Conservation (phyloP, 2,888 invertebrate species). For the Geophilus truncorum region DNA sequence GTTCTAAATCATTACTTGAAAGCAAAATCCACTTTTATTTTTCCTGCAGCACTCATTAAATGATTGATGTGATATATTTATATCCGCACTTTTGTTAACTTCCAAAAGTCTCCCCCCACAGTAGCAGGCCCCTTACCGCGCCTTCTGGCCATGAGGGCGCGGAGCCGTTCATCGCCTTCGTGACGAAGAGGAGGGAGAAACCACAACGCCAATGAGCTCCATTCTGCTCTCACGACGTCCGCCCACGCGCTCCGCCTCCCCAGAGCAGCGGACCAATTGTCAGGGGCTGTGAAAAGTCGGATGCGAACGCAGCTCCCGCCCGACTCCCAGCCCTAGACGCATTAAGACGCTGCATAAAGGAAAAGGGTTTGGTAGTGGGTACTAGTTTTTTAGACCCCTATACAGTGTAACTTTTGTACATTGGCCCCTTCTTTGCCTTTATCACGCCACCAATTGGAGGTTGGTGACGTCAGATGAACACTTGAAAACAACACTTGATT, state of each 20-base stretch:
- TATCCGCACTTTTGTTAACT: not conserved
- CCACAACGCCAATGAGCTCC: not conserved
- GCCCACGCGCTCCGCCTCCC: too few species aligned
- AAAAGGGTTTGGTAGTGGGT: not conserved
- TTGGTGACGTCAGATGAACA: not conserved
- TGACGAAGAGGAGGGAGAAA: not conserved
- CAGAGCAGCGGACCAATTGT: too few species aligned
- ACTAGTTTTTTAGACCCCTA: not conserved
- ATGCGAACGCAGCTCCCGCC: not conserved
- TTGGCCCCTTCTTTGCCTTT: not conserved
- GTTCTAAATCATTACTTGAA: too few species aligned
- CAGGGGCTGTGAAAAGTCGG: too few species aligned
- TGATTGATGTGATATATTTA: too few species aligned
- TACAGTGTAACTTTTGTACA: not conserved
- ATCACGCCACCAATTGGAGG: constrained; percentile 14
- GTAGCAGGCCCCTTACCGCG: constrained; percentile 3
- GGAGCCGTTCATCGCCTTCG: not conserved
- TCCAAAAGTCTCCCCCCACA: not conserved
- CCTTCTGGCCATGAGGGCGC: constrained; percentile 2
- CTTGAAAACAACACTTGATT: not conserved
- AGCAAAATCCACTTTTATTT: too few species aligned
- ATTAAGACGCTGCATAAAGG: not conserved
- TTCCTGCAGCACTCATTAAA: too few species aligned
- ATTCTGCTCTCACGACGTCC: not conserved
- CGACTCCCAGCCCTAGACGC: not conserved